phyloP scores from a whole-genome alignment of 2,888 invertebrate genomes.

The Isotomurus palustris region DNA sequence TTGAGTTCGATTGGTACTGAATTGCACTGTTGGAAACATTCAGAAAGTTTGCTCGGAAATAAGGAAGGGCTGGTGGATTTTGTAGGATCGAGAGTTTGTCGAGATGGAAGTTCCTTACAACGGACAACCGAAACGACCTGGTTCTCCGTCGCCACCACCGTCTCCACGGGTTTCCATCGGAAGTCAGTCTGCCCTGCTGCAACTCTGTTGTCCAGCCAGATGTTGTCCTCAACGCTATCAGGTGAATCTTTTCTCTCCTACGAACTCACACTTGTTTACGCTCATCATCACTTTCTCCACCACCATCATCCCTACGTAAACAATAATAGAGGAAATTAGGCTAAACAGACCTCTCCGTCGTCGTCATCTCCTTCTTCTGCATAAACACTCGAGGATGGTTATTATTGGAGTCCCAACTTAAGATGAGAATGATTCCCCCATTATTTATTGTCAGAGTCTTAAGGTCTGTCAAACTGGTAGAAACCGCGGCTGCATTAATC shows the following conservation, averaged over 20 bases:
- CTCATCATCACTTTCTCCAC: not conserved
- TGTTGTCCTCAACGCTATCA: conserved; percentile 47
- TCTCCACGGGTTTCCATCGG: conserved; percentile 45
- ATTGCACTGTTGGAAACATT: too few species aligned
- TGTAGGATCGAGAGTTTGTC: conserved; percentile 91
- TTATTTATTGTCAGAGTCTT: too few species aligned
- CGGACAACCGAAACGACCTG: conserved; percentile 86
- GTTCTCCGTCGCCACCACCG: conserved; percentile 50
- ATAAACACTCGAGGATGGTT: too few species aligned
- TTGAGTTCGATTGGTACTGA: too few species aligned
- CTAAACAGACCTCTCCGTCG: too few species aligned
- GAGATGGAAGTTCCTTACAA: conserved; percentile 93
- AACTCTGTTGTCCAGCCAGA: conserved; percentile 46
- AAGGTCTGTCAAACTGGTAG: too few species aligned
- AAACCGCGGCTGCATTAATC: not conserved
- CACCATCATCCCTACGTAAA: not conserved
- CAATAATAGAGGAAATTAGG: too few species aligned
- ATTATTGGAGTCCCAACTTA: too few species aligned
- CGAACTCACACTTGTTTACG: too few species aligned
- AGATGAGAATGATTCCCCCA: too few species aligned
- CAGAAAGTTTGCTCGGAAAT: conserved; percentile 3
- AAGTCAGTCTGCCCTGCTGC: conserved; percentile 43
- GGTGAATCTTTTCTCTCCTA: conserved; percentile 33
- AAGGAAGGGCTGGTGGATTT: conserved; percentile 25
- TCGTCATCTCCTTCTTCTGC: too few species aligned